Conservation (phyloP, 2,113 vertebrate species). For the Furnarius figulus region DNA sequence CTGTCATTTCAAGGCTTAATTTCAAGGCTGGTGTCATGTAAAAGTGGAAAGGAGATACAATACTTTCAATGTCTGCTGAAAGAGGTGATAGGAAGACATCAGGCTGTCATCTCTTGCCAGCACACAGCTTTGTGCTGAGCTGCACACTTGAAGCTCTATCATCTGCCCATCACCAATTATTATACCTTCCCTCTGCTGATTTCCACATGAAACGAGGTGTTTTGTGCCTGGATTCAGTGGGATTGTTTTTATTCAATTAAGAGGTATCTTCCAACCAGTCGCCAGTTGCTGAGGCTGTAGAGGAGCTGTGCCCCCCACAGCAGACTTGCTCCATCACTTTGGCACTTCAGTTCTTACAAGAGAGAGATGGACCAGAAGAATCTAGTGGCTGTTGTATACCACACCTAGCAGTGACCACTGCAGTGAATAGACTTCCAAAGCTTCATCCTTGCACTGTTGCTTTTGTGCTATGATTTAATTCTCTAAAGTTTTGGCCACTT, state of each 20-base stretch:
- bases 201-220: background rate
- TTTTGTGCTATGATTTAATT: background rate
- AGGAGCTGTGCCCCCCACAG: background rate
- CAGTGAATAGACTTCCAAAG: background rate
- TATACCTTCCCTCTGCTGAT: background rate
- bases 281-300: background rate
- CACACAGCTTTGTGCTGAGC: background rate
- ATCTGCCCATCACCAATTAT: background rate
- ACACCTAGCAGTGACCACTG: background rate
- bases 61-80: background rate
- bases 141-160: background rate
- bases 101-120: background rate
- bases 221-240: background rate
- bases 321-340: background rate
- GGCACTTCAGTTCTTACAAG: background rate
- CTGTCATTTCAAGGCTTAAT: background rate
- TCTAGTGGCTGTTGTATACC: background rate
- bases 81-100: background rate
- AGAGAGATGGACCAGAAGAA: background rate
- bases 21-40: background rate
- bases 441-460: background rate
- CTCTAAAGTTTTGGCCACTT: background rate
- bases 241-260: background rate
- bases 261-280: background rate
- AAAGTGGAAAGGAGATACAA: background rate